phyloP scores from a whole-genome alignment of 2,797 vertebrate species.

The Protosalanx chinensis region DNA sequence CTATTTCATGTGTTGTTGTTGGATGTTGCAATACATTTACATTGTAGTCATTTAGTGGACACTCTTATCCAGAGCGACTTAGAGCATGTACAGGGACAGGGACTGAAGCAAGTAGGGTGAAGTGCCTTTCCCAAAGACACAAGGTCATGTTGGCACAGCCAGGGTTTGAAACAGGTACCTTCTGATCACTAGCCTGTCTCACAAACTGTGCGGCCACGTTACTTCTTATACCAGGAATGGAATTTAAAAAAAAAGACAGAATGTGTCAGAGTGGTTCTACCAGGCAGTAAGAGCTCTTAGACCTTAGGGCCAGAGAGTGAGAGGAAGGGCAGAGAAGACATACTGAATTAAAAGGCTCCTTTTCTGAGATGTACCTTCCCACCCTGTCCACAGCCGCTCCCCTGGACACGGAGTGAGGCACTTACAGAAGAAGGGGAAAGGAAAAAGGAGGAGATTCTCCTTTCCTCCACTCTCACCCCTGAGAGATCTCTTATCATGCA shows the following conservation, averaged over 20 bases:
- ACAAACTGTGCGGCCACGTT: too few species aligned
- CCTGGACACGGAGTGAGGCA: slow-evolving; percentile 2
- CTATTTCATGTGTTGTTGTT: not conserved
- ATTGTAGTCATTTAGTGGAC: too few species aligned
- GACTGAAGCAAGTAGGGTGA: too few species aligned
- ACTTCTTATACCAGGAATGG: too few species aligned
- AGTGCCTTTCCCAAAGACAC: too few species aligned
- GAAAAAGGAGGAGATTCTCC: not conserved
- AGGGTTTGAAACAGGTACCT: too few species aligned
- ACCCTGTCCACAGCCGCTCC: slow-evolving; percentile 28
- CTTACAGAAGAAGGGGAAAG: not conserved
- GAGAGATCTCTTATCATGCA: not conserved
- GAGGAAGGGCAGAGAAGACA: slow-evolving; percentile 31
- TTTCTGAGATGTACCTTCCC: slow-evolving; percentile 32
- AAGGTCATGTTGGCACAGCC: too few species aligned
- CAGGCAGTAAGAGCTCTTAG: slow-evolving; percentile 6
- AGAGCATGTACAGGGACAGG: too few species aligned
- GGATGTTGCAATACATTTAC: too few species aligned
- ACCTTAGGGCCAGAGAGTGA: slow-evolving; percentile 17
- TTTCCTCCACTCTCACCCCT: not conserved
- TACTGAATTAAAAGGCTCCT: slow-evolving; percentile 27
- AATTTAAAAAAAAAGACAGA: too few species aligned
- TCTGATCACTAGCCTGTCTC: too few species aligned
- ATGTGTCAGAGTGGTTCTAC: not conserved
- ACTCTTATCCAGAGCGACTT: too few species aligned